Evolutionary conservation across 2,888 invertebrate species (phyloP).

Genomic region (Epinotia ramella): DNA sequence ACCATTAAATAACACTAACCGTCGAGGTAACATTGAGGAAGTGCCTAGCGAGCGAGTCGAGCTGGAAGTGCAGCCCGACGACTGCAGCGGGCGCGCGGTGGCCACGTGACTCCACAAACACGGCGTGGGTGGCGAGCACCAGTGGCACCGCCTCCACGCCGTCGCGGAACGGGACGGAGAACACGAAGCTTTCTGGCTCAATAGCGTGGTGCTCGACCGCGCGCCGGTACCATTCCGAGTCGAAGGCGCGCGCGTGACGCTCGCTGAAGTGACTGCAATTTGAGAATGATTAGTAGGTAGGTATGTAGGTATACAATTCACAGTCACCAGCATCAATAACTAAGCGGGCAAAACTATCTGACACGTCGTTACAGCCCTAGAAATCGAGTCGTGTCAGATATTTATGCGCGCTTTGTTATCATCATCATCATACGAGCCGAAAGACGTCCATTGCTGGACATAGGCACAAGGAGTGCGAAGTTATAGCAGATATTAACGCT

Average conservation of each 20-base stretch:
- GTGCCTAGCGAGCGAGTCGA: conserved; percentile 92
- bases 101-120: conserved; percentile 93
- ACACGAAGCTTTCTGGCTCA: conserved; percentile 96
- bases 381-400: too few species aligned
- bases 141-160: conserved; percentile 85
- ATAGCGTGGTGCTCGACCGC: conserved; percentile 95
- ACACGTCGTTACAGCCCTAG: too few species aligned
- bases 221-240: conserved; percentile 95
- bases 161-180: conserved; percentile 93
- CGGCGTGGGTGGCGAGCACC: conserved; percentile 96
- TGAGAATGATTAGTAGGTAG: too few species aligned
- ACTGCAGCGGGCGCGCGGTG: conserved; percentile 95
- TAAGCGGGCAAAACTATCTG: too few species aligned
- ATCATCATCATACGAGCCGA: too few species aligned
- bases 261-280: conserved; percentile 91
- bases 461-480: too few species aligned
- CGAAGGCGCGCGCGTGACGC: conserved; percentile 91
- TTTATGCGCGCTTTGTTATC: too few species aligned
- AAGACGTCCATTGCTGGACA: too few species aligned
- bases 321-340: too few species aligned
- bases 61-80: conserved; percentile 95
- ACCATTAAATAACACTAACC: conserved; percentile 81
- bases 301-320: too few species aligned
- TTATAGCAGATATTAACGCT: too few species aligned
- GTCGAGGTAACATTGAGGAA: conserved; percentile 95